Conservation (phyloP, 2,888 invertebrate species). For the Phasia obesa region DNA sequence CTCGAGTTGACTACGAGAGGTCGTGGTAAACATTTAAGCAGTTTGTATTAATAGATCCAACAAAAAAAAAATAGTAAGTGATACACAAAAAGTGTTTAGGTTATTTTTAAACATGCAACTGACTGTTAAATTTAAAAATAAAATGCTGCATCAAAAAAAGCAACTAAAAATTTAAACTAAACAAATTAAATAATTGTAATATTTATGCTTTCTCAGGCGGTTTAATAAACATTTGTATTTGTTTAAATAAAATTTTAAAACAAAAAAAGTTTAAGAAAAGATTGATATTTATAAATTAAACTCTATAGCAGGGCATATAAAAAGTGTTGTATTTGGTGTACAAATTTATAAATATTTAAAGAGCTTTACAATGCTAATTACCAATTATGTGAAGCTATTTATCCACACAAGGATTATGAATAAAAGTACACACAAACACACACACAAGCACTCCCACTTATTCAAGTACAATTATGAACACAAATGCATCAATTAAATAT, state of each 20-base stretch:
- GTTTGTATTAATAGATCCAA: no score
- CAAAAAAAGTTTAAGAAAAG: conserved; percentile 5
- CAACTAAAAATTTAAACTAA: no score
- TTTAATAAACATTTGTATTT: no score
- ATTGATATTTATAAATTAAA: conserved; percentile 16
- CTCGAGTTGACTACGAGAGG: no score
- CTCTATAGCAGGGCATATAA: conserved; percentile 1
- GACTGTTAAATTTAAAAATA: no score
- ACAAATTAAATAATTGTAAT: no score
- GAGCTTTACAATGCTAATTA: conserved; percentile 55
- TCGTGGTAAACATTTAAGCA: no score
- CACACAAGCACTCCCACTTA: conserved; percentile 21
- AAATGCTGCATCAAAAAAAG: no score
- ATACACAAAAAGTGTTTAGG: no score
- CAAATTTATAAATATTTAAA: conserved; percentile 49
- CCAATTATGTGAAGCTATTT: conserved; percentile 51
- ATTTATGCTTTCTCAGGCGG: no score
- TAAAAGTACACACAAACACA: background rate
- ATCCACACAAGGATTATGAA: conserved; percentile 47
- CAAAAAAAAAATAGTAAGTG: no score
- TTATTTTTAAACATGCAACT: no score
- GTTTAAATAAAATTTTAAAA: background rate
- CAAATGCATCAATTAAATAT: conserved; percentile 7
- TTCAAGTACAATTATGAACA: background rate
- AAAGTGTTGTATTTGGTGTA: background rate